These are phyloP conservation scores for Microcebus murinus DNA, from an alignment of 2,113 vertebrate genomes.

Conservation along the genomic window DNA sequence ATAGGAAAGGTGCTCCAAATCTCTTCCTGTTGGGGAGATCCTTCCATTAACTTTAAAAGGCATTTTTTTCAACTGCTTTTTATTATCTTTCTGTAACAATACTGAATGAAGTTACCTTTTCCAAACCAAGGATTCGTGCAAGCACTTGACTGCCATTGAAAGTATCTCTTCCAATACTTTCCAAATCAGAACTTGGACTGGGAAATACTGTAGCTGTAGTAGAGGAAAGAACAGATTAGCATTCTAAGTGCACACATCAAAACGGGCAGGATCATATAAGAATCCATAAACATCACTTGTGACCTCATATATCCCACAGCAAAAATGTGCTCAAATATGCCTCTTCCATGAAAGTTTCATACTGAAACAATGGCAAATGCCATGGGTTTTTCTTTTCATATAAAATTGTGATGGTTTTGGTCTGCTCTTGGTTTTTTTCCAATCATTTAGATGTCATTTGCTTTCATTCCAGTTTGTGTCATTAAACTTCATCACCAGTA, in stretches of 20 bases:
- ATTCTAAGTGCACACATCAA: background rate
- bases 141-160: conserved; percentile 76
- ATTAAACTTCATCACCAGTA: conserved; percentile 71
- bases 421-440: conserved; percentile 6
- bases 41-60: background rate
- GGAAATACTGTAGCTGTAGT: conserved; percentile 58
- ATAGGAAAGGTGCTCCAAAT: background rate
- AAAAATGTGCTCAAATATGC: background rate
- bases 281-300: background rate
- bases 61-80: conserved; percentile 21
- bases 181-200: conserved; percentile 63
- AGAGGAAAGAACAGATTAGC: conserved; percentile 54
- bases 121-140: conserved; percentile 75
- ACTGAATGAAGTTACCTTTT: conserved; percentile 81
- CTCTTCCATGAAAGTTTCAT: background rate
- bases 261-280: background rate
- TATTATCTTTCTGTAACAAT: background rate
- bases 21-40: background rate
- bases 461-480: conserved; percentile 52
- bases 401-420: conserved; percentile 48
- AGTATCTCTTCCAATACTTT: conserved; percentile 58
- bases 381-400: conserved; percentile 11
- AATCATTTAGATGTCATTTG: conserved; percentile 49
- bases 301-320: background rate
- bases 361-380: conserved; percentile 35